phyloP scores from a whole-genome alignment of 64 coral and sea anemone genomes.

The Montipora cactus region DNA sequence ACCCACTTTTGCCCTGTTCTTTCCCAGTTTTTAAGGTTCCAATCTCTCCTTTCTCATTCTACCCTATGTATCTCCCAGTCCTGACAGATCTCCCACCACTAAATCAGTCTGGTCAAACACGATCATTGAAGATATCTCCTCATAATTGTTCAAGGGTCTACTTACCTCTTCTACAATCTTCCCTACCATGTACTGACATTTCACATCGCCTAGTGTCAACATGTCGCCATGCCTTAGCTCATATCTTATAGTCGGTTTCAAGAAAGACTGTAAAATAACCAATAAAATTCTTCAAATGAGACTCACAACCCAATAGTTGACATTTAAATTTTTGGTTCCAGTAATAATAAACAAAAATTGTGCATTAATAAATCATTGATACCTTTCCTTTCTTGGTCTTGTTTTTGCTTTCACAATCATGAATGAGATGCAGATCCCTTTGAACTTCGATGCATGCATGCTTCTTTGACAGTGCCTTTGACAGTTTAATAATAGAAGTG shows the following conservation, averaged over 20 bases:
- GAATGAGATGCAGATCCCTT: slow-evolving; percentile 73
- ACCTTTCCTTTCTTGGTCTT: slow-evolving; percentile 93
- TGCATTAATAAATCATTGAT: neutral
- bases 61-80: no score
- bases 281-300: no score
- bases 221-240: slow-evolving; percentile 89
- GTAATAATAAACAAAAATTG: neutral
- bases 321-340: neutral
- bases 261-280: slow-evolving; percentile 55
- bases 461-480: slow-evolving; percentile 90
- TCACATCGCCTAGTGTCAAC: slow-evolving; percentile 86
- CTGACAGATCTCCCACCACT: no score
- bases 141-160: neutral
- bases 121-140: neutral
- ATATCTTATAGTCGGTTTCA: slow-evolving; percentile 83
- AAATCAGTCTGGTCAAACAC: neutral
- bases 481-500: neutral
- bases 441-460: slow-evolving; percentile 94
- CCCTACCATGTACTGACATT: slow-evolving; percentile 85
- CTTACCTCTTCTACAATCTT: slow-evolving; percentile 52
- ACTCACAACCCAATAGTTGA: neutral
- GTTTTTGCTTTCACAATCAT: slow-evolving; percentile 92
- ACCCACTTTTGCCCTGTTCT: no score
- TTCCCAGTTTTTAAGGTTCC: no score
- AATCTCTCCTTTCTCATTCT: no score